Evolutionary conservation across 53 echinoderm and acorn worm genomes (phyloP), one percentile per base, ranked within the genome.

Genomic region (Zoroaster sp.): DNA sequence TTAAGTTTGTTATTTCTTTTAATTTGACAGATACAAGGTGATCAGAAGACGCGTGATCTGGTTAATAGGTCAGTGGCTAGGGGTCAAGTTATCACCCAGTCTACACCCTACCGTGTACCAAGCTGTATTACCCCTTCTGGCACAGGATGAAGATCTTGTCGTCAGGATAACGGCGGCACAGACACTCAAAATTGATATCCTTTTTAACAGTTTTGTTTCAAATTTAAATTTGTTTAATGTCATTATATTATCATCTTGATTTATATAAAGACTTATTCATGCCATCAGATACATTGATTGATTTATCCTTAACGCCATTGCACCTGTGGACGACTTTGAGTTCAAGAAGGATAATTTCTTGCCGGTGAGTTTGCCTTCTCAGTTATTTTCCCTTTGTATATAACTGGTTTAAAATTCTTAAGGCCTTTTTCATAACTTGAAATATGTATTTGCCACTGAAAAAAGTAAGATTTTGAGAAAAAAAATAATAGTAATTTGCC

Each of bases 271-370:
- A 65, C 38, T 80, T 65, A 12, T 67, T 25, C 81, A 71, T n/a
- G 30, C 39, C 39, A n/a, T 30, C 36, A 36, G 71, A 33, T 35
- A 28, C 85, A 83, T n/a, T 8, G 20, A 21, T 28, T 55, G 55
- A 83, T 88, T 80, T 81, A 18, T 88, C 87, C 72, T 92, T 80
- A 81, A 81, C 72, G 69, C 17, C 47, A 76, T 73, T 40, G 63
- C 63, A 97, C 97, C 95, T 77, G 95, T 97, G 18, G 97, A 97
- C 92, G 99, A 99, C 74, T 99, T 99, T 94, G 99, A 99, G 65
- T 99, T 99, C 88, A 99, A 94, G 87, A 94, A 94, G 38, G 99
- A 96, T 52, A 88, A 93, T 69, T 99, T 99, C 49, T 78, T 93
- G n/a, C 94, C 96, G 55, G 99, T 96, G 41, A 99, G 99, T 96